A percentile compares a stretch with the other conserved stretches of the same genome.
phyloP scores from a whole-genome alignment of 2,888 invertebrate species.

The Ectemnius lituratus region DNA sequence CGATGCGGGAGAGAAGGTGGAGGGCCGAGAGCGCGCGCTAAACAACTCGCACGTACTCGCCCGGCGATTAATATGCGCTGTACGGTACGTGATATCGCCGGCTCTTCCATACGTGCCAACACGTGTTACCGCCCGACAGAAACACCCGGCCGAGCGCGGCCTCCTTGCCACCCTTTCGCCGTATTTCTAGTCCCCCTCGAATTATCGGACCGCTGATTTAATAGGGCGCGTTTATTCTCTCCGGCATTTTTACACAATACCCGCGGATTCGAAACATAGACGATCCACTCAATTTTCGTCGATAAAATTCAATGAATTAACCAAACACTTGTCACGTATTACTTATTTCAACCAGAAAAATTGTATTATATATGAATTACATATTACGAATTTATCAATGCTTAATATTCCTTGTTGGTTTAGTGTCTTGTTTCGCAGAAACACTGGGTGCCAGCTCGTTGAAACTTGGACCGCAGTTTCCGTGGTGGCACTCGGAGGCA shows the following conservation, averaged over 20 bases:
- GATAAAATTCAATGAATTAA: no score
- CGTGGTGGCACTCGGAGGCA: constrained; percentile 11
- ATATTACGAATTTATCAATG: no score
- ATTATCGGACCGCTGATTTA: constrained; percentile 37
- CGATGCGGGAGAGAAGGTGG: constrained; percentile 32
- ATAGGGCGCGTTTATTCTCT: constrained; percentile 32
- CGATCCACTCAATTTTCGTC: neutral
- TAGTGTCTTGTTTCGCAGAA: no score
- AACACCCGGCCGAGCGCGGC: constrained; percentile 8
- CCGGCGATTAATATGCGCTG: constrained; percentile 62
- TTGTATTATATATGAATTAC: no score
- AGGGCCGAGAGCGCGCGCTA: constrained; percentile 35
- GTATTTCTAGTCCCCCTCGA: constrained; percentile 30
- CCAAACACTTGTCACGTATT: no score
- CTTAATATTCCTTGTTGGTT: no score
- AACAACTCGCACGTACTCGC: constrained; percentile 63
- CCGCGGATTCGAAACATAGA: no score
- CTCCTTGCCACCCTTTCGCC: constrained; percentile 12
- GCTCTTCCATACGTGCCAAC: constrained; percentile 38
- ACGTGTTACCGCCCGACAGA: constrained; percentile 40
- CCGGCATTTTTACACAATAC: constrained; percentile 20
- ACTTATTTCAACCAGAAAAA: no score
- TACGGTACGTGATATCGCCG: constrained; percentile 54
- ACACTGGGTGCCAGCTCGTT: no score
- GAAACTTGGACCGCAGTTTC: constrained; percentile 9